Conservation (phyloP, 2,797 vertebrate genomes). For the Hydrolagus colliei region DNA sequence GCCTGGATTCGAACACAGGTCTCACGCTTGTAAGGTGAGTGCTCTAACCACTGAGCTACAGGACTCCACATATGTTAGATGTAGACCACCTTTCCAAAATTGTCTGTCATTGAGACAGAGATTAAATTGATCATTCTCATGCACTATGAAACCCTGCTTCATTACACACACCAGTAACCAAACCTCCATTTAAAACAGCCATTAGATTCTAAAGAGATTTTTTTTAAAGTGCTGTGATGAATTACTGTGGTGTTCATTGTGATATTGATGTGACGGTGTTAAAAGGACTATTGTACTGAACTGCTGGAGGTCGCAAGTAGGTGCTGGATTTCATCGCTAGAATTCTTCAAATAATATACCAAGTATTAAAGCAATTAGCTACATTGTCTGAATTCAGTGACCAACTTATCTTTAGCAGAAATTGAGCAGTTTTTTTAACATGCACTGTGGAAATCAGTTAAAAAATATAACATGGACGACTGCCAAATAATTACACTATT, state of each 20-base stretch:
- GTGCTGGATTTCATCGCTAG: neutral
- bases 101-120: too few species aligned
- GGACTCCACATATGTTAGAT: too few species aligned
- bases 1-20: too few species aligned
- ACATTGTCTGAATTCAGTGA: neutral
- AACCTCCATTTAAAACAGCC: neutral
- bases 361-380: neutral
- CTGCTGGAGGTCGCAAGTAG: neutral
- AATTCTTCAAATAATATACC: neutral
- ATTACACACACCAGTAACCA: neutral
- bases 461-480: too few species aligned
- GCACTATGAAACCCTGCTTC: neutral
- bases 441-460: too few species aligned
- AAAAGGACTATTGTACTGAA: neutral
- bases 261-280: neutral
- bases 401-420: neutral
- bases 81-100: too few species aligned
- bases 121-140: too few species aligned
- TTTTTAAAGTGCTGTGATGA: neutral
- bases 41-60: too few species aligned
- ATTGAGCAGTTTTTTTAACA: too few species aligned
- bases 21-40: too few species aligned
- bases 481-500: too few species aligned
- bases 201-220: slow-evolving; percentile 2
- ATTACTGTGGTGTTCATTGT: neutral